phyloP scores from a whole-genome alignment of 2,888 invertebrate species.

The Dilophus febrilis region DNA sequence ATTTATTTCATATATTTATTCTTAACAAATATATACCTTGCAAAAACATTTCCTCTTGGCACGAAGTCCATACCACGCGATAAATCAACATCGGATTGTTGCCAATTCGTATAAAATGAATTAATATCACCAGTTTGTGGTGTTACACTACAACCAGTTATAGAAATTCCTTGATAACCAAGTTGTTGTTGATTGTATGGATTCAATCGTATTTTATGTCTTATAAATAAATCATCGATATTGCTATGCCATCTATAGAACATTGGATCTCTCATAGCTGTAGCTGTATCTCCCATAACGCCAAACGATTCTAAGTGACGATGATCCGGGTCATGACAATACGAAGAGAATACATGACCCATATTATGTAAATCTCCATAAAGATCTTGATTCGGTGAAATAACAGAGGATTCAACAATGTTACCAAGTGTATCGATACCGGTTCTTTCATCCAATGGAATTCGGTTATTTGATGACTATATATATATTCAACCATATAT shows the following conservation, averaged over 20 bases:
- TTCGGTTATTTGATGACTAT: slow-evolving; percentile 38
- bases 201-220: slow-evolving; percentile 51
- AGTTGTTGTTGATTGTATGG: slow-evolving; percentile 40
- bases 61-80: slow-evolving; percentile 68
- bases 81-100: slow-evolving; percentile 59
- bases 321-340: slow-evolving; percentile 65
- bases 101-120: slow-evolving; percentile 55
- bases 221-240: slow-evolving; percentile 59
- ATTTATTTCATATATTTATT: slow-evolving; percentile 1
- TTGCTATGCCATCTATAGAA: slow-evolving; percentile 77
- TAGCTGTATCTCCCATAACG: slow-evolving; percentile 68
- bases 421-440: slow-evolving; percentile 70
- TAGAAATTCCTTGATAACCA: slow-evolving; percentile 34
- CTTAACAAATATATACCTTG: slow-evolving; percentile 31
- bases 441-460: slow-evolving; percentile 41
- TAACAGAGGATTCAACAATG: slow-evolving; percentile 53
- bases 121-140: slow-evolving; percentile 36
- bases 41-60: slow-evolving; percentile 55
- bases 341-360: slow-evolving; percentile 56
- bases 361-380: slow-evolving; percentile 72
- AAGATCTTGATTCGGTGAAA: slow-evolving; percentile 49
- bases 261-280: slow-evolving; percentile 73
- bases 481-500: slow-evolving; percentile 5
- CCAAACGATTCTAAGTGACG: slow-evolving; percentile 53
- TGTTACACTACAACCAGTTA: slow-evolving; percentile 37